A percentile compares a stretch with the other conserved stretches of the same genome.
Conservation (phyloP, 37 sponge, comb jelly and placozoan species). For the Eunapius fragilis region DNA sequence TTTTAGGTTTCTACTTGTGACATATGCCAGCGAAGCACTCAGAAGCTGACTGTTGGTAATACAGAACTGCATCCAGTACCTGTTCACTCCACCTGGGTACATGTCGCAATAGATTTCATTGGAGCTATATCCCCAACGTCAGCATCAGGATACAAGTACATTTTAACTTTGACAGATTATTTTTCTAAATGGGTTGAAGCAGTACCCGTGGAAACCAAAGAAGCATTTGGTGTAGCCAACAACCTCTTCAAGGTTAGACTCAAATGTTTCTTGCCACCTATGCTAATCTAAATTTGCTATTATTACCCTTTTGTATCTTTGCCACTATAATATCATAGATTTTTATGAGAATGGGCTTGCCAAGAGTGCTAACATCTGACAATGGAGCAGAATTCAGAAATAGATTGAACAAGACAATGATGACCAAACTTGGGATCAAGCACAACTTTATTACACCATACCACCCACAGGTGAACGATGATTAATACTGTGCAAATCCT, state of each 20-base stretch:
- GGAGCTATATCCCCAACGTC: not conserved
- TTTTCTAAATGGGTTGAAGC: not conserved
- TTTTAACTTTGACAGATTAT: not conserved
- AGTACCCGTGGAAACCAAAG: not conserved
- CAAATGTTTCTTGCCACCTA: not conserved
- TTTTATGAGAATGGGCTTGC: conserved; percentile 33
- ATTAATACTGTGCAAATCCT: too few species aligned
- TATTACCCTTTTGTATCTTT: not conserved
- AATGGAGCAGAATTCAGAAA: conserved; percentile 43
- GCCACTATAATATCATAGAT: not conserved
- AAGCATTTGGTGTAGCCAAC: not conserved
- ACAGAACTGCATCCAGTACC: not conserved
- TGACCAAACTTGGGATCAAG: not conserved
- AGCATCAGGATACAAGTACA: not conserved
- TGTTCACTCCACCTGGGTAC: not conserved
- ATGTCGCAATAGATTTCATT: not conserved
- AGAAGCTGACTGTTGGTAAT: not conserved
- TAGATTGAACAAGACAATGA: not conserved
- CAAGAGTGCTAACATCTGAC: conserved; percentile 39
- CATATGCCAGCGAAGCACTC: not conserved
- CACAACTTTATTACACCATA: not conserved
- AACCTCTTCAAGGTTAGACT: not conserved
- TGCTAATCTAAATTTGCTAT: too few species aligned
- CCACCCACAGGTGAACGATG: not conserved
- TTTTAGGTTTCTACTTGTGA: not conserved